Conservation (phyloP, 2,797 vertebrate genomes). For the Urophycis tenuis region DNA sequence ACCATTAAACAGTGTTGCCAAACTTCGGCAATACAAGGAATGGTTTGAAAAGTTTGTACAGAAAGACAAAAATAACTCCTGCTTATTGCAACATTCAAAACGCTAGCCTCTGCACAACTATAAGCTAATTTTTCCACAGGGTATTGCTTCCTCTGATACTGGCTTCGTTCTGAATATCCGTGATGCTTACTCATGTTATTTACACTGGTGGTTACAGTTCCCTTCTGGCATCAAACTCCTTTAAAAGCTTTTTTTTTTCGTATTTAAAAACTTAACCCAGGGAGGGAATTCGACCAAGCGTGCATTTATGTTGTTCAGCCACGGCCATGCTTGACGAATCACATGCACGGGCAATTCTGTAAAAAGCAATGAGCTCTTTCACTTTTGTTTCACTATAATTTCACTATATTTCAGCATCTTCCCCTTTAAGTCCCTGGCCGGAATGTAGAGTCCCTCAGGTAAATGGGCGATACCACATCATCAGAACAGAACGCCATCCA, state of each 20-base stretch:
- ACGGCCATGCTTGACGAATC: neutral
- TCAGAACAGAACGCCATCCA: conserved; percentile 35
- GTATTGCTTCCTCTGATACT: conserved; percentile 33
- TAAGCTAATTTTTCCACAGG: conserved; percentile 27
- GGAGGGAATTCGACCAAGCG: neutral
- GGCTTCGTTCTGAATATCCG: conserved; percentile 18
- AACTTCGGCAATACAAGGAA: neutral
- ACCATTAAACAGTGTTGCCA: neutral
- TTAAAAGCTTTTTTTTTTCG: neutral
- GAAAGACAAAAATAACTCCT: conserved; percentile 11
- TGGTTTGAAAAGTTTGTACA: conserved; percentile 5
- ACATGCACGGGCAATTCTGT: neutral
- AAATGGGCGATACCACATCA: conserved; percentile 34
- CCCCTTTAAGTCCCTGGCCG: conserved; percentile 41
- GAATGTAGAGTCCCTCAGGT: conserved; percentile 62
- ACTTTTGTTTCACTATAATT: no score
- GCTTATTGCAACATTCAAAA: conserved; percentile 30
- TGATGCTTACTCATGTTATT: conserved; percentile 16
- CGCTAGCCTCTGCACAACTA: conserved; percentile 33
- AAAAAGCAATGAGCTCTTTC: neutral
- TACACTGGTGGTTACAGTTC: conserved; percentile 47
- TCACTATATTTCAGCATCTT: no score
- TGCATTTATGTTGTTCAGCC: neutral
- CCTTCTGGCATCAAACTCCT: conserved; percentile 25
- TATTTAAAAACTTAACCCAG: neutral